A percentile compares a stretch with the other conserved stretches of the same genome.
Evolutionary conservation across 2,888 invertebrate species (phyloP).

Genomic region (Teleogryllus oceanicus): DNA sequence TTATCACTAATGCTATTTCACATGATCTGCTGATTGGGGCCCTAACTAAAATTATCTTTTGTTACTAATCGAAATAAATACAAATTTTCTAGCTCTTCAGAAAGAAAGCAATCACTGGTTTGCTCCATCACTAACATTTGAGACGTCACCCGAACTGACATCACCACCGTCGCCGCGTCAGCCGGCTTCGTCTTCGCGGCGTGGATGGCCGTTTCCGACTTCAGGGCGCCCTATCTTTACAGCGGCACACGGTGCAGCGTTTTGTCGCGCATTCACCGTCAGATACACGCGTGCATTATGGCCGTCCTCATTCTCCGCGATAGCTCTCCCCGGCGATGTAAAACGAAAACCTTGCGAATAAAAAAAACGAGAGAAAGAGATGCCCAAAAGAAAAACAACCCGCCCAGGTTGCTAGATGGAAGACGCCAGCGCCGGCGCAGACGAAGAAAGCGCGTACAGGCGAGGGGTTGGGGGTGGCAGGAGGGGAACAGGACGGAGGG

Average conservation of each 20-base stretch:
- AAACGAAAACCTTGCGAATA: background rate
- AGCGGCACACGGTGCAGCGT: slow-evolving; percentile 8
- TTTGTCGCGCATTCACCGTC: slow-evolving; percentile 10
- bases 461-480: background rate
- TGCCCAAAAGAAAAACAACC: background rate
- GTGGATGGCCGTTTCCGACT: too few relatives aligned
- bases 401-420: slow-evolving; percentile 8
- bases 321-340: slow-evolving; percentile 18
- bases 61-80: too few relatives aligned
- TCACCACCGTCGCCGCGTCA: too few relatives aligned
- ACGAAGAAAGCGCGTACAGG: too few relatives aligned
- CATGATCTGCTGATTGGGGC: too few relatives aligned
- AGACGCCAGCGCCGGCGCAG: background rate
- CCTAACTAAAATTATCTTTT: too few relatives aligned
- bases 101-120: too few relatives aligned
- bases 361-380: background rate
- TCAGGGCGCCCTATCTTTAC: background rate
- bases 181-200: too few relatives aligned
- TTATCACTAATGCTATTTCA: too few relatives aligned
- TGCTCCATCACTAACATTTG: too few relatives aligned
- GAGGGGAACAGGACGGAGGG: background rate
- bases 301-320: slow-evolving; percentile 18
- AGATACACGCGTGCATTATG: slow-evolving; percentile 18
- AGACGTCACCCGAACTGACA: too few relatives aligned
- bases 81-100: too few relatives aligned